Base-by-base conservation (phyloP, 2,888 invertebrate genomes). In the Macaria liturata region DNA sequence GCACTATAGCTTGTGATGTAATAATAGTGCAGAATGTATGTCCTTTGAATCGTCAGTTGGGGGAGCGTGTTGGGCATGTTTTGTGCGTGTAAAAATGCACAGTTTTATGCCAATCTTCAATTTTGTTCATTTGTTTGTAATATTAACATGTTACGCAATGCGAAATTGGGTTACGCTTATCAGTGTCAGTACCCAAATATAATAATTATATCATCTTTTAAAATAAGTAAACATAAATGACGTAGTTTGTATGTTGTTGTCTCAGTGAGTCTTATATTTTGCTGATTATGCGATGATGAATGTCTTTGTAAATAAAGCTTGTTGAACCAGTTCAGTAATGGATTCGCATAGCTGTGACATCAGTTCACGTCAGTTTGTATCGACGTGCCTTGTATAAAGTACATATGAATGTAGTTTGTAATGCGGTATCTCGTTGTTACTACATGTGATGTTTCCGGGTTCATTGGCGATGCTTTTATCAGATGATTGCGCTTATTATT, bases 1-100 rank as follows among this genome's bases (percentile, higher is more conserved):
- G 84, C 86, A 87, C 86, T 88, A 75, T 76, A 78, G 77, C 79
- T 82, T 83, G 81, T 86, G 82, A 89, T 88, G 83, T 88, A 89
- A 89, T 90, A 91, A 90, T 85, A 85, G 81, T 74, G 71, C 80
- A 82, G 74, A 83, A 84, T 84, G 81, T 82, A 80, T 75, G 77
- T 77, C 80, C 72, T 77, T 80, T 79, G 44, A 46, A 56, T 60
- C 31, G 44, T 74, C 67, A 70, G 69, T 72, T 72, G 71, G 83
- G 85, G 84, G 81, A 80, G 72, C 74, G 45, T 45, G 37, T 42
- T 37, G 49, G 56, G 66, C 59, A 58, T 61, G 51, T 49, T 64
- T 62, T 61, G 57, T 63, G 60, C 50, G 54, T 59, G 59, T 62
- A 58, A 50, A 47, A 61, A 51, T 37, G 32, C 45, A 40, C 55